These are phyloP conservation scores for Pyrochroa serraticornis DNA, from an alignment of 2,888 invertebrate species.

Conservation along the genomic window DNA sequence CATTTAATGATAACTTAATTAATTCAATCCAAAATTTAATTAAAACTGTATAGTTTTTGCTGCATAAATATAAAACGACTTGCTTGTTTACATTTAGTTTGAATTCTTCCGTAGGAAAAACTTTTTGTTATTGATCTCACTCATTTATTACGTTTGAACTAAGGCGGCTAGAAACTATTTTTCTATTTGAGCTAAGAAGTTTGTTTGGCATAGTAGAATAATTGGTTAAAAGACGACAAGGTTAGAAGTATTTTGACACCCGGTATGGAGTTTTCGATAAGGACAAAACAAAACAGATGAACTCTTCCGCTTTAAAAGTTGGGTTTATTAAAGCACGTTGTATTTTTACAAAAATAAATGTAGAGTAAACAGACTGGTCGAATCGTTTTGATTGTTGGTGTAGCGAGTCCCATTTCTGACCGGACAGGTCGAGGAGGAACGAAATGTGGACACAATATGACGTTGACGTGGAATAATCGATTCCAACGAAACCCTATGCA, in stretches of 20 bases:
- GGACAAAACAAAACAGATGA: conserved; percentile 16
- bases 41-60: too few species aligned
- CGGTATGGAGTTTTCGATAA: conserved; percentile 12
- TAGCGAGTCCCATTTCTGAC: conserved; percentile 18
- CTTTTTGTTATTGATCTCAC: too few species aligned
- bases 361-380: conserved; percentile 15
- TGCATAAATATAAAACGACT: too few species aligned
- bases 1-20: too few species aligned
- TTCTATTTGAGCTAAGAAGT: background rate
- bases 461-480: conserved; percentile 39
- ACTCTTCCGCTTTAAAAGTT: conserved; percentile 22
- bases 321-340: conserved; percentile 17
- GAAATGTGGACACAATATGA: conserved; percentile 33
- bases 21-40: too few species aligned
- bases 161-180: too few species aligned
- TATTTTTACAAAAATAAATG: conserved; percentile 20
- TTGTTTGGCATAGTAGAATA: conserved; percentile 6
- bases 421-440: conserved; percentile 21
- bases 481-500: conserved; percentile 36
- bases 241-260: conserved; percentile 12
- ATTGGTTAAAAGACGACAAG: conserved; percentile 8
- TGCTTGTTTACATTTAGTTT: too few species aligned
- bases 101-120: too few species aligned
- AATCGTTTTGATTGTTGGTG: conserved; percentile 17
- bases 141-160: too few species aligned